These are phyloP conservation scores for Cotesia typhae DNA, from an alignment of 1,140 invertebrate genomes.

Conservation along the genomic window DNA sequence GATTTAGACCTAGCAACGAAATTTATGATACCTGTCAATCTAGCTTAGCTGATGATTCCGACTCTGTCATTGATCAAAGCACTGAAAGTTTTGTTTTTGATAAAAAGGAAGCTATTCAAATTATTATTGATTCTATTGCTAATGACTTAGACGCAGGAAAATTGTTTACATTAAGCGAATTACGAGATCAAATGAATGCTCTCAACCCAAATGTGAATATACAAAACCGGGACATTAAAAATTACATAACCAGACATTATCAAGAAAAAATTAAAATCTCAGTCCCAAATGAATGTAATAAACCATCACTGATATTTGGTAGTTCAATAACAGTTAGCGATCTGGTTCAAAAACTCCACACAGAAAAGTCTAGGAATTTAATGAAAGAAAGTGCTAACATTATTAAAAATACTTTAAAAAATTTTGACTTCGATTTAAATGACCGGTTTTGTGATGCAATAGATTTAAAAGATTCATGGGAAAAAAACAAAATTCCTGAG, in stretches of 20 bases:
- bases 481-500: not conserved
- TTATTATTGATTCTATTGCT: not conserved
- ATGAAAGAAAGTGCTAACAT: conserved; percentile 12
- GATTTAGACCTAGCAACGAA: not conserved
- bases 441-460: conserved; percentile 6
- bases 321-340: not conserved
- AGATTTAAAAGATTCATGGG: conserved; percentile 13
- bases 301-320: not conserved
- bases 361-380: not conserved
- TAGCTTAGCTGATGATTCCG: not conserved
- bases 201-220: not conserved
- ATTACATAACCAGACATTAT: conserved; percentile 1
- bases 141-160: not conserved
- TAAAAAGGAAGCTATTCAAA: not conserved
- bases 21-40: not conserved
- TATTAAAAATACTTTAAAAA: not conserved
- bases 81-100: not conserved
- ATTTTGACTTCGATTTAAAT: conserved; percentile 1
- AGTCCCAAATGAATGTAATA: not conserved
- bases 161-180: not conserved
- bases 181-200: not conserved
- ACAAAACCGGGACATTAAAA: not conserved
- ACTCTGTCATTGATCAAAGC: not conserved
- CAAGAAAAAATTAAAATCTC: not conserved
- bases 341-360: conserved; percentile 6